Evolutionary conservation across 2,113 vertebrate genomes (phyloP), one percentile per base, ranked within the genome.

Genomic region (Ibidorhyncha struthersii): DNA sequence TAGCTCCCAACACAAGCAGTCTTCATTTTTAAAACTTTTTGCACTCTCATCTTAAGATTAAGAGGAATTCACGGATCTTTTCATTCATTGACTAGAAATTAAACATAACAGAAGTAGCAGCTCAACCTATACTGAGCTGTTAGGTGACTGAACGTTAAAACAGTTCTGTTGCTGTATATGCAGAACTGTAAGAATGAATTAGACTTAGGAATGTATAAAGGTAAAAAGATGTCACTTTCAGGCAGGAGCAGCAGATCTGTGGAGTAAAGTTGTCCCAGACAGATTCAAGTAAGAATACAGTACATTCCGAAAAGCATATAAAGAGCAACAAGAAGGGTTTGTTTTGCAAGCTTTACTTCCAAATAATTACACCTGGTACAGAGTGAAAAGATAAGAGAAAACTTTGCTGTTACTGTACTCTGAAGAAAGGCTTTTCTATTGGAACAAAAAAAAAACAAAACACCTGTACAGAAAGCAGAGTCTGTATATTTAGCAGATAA

Each of bases 281-380:
- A 80, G 34, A 52, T 80, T 86, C 30, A 49, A 85, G 36, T 56
- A 79, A 94, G 43, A 69, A 72, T 40, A 72, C 27, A 69, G 36
- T 43, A 82, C 30, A 49, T 58, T 56, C 36, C 91, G 53, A n/a
- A 69, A 87, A 93, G 47, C 7, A 16, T 34, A 91, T 50, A 29
- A 72, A 85, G 53, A 93, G 58, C 2, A 2, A 95, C 70, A 73
- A 94, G 59, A 69, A 76, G n/a, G 13, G 25, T 82, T 96, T 80
- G 66, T 61, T 96, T 93, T 94, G 70, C 82, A 95, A 96, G 84
- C 90, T 97, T 97, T 96, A 95, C 96, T 96, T 96, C 53, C 67
- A 90, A 76, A 61, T 89, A 89, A 82, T 93, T 93, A 94, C 78
- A 97, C 49, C 84, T 43, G 66, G 38, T 94, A 97, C 93, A 95